Evolutionary conservation across 2,113 vertebrate genomes (phyloP), one percentile per base, ranked within the genome.

Genomic region (Tretioscincus oriximinensis): DNA sequence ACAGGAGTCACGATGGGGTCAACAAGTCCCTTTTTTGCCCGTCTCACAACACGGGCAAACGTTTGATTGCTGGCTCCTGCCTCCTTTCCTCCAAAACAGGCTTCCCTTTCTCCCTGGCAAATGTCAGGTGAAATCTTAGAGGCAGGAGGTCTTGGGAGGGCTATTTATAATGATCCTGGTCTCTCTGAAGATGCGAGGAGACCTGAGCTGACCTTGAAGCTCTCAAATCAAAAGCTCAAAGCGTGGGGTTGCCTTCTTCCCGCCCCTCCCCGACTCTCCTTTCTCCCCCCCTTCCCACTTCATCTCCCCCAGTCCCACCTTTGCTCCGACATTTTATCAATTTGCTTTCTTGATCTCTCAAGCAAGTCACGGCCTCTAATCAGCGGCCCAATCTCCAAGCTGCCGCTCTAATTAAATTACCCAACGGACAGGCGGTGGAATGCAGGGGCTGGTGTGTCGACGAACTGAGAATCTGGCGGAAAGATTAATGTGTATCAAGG

Each of bases 331-430:
- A 97, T 97, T 58, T 97, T 96, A 99, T 98, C 97, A 98, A 95
- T 95, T 95, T 94, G 93, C 94, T 94, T 95, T 95, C 96, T 98
- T 99, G 98, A 98, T 99, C 97, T 98, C 93, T 97, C 95, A 97
- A 96, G 96, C 97, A 97, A 95, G 97, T 97, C 97, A 96, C 95
- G 96, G 96, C 96, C 96, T 94, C 93, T 97, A 96, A 98, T 97
- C 96, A 95, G 94, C 92, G 93, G 90, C 95, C 90, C 94, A 92
- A 88, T 92, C 91, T 96, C 54, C 91, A 92, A 92, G 92, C 92
- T 95, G 90, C 93, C 92, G 84, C 93, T 93, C 95, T 95, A 95
- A 95, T 95, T 94, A 95, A 95, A 95, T 95, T 94, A 95, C 84
- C 60, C 86, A 89, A 87, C 2, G 90, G 92, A 91, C 90, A 90